A percentile compares a stretch with the other conserved stretches of the same genome.
phyloP scores from a whole-genome alignment of 1,140 invertebrate genomes.

The Ceratina japonica region DNA sequence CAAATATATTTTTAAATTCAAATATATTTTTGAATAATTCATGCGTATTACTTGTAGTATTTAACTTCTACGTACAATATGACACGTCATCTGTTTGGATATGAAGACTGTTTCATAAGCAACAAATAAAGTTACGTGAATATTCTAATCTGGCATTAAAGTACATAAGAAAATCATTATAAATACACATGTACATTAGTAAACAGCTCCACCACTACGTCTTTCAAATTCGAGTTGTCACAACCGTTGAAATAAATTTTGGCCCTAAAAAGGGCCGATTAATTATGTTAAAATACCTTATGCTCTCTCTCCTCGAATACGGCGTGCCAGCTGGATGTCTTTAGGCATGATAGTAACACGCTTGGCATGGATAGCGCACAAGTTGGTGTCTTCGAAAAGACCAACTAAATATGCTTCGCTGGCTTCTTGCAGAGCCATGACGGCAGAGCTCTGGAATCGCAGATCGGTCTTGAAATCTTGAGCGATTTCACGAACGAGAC shows the following conservation, averaged over 20 bases:
- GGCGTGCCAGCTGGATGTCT: slow-evolving; percentile 53
- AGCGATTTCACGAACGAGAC: slow-evolving; percentile 54
- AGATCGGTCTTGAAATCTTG: slow-evolving; percentile 55
- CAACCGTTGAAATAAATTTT: background rate
- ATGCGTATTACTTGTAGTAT: too few relatives aligned
- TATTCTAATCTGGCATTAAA: too few relatives aligned
- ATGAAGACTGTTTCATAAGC: too few relatives aligned
- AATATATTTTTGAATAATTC: too few relatives aligned
- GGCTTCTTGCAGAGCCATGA: slow-evolving; percentile 56
- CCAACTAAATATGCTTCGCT: slow-evolving; percentile 57
- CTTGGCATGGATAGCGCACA: slow-evolving; percentile 56
- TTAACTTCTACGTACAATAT: too few relatives aligned
- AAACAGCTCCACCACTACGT: too few relatives aligned
- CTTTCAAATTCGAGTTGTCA: too few relatives aligned
- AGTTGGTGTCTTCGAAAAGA: slow-evolving; percentile 55
- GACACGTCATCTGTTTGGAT: too few relatives aligned
- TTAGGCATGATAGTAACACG: slow-evolving; percentile 57
- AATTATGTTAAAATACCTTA: slow-evolving; percentile 49
- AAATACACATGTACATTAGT: too few relatives aligned
- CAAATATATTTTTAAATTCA: too few relatives aligned
- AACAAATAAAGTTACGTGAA: too few relatives aligned
- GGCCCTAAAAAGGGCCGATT: slow-evolving; percentile 38
- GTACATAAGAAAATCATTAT: too few relatives aligned
- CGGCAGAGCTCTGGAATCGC: background rate
- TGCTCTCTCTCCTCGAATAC: slow-evolving; percentile 54